Base-by-base conservation (phyloP, 2,888 invertebrate species). In the Mesoligia furuncula region DNA sequence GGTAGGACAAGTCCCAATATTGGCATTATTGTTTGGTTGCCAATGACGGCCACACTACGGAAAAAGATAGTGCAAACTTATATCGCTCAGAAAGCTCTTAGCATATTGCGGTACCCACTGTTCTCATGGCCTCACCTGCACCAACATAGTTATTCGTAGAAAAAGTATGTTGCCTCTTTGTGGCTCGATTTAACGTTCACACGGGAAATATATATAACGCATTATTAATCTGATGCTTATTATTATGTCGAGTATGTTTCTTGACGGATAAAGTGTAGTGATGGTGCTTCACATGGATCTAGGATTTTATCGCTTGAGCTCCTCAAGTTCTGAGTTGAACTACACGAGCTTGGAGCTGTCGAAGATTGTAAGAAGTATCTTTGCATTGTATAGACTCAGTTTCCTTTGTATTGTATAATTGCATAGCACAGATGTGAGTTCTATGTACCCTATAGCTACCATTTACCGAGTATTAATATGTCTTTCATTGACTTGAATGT, bases 171-270 rank as follows among this genome's bases (percentile, higher is more conserved):
- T 72, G 74, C 78, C 79, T 78, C 67, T 72, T 76, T 85, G 76
- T 78, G 65, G 42, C 79, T 65, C 67, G 62, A 65, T 72, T 73
- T 69, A 62, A 69, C 59, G 79, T 87, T 86, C 86, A 80, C 86
- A 86, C 79, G 86, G 86, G 76, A 87, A 82, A 77, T 75, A 61
- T 79, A 75, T 81, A 75, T 51, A 75, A 42, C 64, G 70, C 77
- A 69, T 69, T 59, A 83, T 71, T 79, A 83, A 86, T 83, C 61
- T 65, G 61, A 74, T 71, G 61, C n/a, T 71, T 59, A 74, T 83
- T 77, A 59, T 51, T 36, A 59, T 36, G 57, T 57, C 48, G 62
- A 59, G 67, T 59, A 67, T 39, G 20, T 57, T 48, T 77, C 84
- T 48, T 78, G 78, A 48, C 9, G 31, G 31, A 57, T 15, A n/a